Evolutionary conservation across 2,113 vertebrate species (phyloP), one percentile per base, ranked within the genome.

Genomic region (Muscicapa adusta): DNA sequence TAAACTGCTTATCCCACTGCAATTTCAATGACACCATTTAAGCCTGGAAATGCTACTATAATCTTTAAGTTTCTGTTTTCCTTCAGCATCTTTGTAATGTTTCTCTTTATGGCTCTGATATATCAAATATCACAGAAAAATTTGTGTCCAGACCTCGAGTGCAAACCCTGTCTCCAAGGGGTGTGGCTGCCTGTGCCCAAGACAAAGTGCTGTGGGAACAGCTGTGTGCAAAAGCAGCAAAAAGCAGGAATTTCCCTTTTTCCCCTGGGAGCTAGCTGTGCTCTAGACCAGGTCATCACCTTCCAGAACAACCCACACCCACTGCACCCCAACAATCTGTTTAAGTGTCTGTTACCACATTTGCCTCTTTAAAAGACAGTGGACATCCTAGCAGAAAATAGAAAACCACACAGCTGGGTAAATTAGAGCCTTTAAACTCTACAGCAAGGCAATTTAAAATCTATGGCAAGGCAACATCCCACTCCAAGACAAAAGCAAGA

Each of bases 141-240:
- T 0, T 1, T 45, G 16, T 62, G 29, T 47, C 16, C 38, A 65
- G 48, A 51, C 33, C 16, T 60, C 0, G 0, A 68, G 58, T 6
- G 26, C 48, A 63, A 34, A 5, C 24, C 5, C 3, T 10, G 0
- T 4, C 25, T 68, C n/a, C 45, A 8, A 43, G 40, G 26, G 28
- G 3, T 33, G 18, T 2, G 1, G 31, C 23, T 70, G 48, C 42
- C 71, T 24, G 20, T 20, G 62, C 33, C 48, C 53, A 58, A 23
- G 20, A 31, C 38, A 60, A 16, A 40, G 20, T 0, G 1, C 73
- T 23, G 14, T 3, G 43, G 38, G 10, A 36, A 66, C 38, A 51
- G 38, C 47, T 26, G 15, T 18, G 18, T 0, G 0, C 3, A 15
- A n/a, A 45, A 66, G 42, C 5, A 3, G 38, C 2, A 8, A n/a